A percentile compares a stretch with the other conserved stretches of the same genome.
Conservation (phyloP, 2,797 vertebrate species). For the Muscicapa striata region DNA sequence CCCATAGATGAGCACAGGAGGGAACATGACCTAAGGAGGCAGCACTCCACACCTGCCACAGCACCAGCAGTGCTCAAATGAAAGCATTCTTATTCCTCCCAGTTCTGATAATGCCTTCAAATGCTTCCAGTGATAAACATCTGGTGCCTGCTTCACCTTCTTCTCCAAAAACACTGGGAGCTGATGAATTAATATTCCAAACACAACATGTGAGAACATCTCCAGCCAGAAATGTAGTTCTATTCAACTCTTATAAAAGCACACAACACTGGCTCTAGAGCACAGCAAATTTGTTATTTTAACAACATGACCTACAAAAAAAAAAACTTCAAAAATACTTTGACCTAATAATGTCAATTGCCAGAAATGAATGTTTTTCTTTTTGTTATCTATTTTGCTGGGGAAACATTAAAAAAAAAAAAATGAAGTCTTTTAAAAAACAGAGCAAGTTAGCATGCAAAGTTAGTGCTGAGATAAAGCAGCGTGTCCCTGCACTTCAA, state of each 20-base stretch:
- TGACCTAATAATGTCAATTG: constrained; percentile 54
- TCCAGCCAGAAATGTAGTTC: not conserved
- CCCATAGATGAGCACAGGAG: not conserved
- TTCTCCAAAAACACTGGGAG: not conserved
- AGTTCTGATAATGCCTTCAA: not conserved
- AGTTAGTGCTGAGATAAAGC: not conserved
- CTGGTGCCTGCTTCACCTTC: not conserved
- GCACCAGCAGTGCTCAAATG: not conserved
- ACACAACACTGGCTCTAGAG: not conserved
- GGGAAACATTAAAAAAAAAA: not conserved
- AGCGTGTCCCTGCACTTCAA: not conserved
- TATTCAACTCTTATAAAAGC: not conserved
- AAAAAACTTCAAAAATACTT: not conserved
- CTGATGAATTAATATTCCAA: not conserved
- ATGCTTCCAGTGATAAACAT: not conserved
- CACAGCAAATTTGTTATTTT: constrained; percentile 9
- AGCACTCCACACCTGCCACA: not conserved
- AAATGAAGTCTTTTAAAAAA: not conserved
- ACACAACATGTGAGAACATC: not conserved
- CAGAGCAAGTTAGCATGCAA: not conserved
- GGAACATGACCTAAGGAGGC: not conserved
- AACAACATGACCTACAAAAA: constrained; percentile 4
- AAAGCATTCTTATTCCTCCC: not conserved
- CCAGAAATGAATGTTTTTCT: constrained; percentile 41
- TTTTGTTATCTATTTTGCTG: not conserved